These are phyloP conservation scores for Elephas maximus DNA, from an alignment of 2,113 vertebrate genomes.

Conservation along the genomic window DNA sequence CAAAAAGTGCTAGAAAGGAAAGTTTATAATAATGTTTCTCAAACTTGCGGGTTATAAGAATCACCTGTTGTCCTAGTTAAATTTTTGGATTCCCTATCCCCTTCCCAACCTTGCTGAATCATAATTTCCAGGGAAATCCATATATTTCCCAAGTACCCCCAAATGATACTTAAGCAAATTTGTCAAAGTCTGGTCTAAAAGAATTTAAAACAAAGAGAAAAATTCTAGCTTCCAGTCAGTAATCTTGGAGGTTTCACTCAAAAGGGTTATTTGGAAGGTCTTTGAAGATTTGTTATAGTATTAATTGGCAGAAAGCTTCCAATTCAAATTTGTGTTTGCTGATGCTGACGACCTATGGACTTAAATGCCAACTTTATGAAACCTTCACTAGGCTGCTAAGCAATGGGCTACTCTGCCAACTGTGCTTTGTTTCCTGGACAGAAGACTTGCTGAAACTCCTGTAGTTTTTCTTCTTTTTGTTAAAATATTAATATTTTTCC, in stretches of 20 bases:
- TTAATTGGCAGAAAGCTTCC: constrained; percentile 42
- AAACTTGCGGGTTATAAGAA: not conserved
- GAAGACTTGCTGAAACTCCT: constrained; percentile 44
- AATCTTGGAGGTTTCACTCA: constrained; percentile 27
- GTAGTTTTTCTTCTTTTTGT: constrained; percentile 42
- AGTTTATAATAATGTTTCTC: constrained; percentile 30
- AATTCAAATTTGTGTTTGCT: constrained; percentile 41
- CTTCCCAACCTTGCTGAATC: not conserved
- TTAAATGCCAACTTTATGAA: constrained; percentile 12
- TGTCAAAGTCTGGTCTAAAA: not conserved
- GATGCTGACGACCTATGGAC: constrained; percentile 59
- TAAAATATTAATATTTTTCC: not conserved
- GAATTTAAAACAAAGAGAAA: constrained; percentile 49
- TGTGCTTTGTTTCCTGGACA: constrained; percentile 52
- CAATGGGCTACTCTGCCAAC: not conserved
- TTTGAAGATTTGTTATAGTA: constrained; percentile 49
- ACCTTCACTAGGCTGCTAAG: constrained; percentile 39
- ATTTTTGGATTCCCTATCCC: not conserved
- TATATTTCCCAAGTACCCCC: not conserved
- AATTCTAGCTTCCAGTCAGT: not conserved
- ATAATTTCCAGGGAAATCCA: constrained; percentile 17
- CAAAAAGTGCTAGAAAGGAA: constrained; percentile 4
- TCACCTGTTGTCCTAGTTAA: not conserved
- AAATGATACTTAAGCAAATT: not conserved
- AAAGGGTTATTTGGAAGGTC: constrained; percentile 47